These are phyloP conservation scores for Polypedilum pembai DNA, from an alignment of 1,140 invertebrate species.

Conservation along the genomic window DNA sequence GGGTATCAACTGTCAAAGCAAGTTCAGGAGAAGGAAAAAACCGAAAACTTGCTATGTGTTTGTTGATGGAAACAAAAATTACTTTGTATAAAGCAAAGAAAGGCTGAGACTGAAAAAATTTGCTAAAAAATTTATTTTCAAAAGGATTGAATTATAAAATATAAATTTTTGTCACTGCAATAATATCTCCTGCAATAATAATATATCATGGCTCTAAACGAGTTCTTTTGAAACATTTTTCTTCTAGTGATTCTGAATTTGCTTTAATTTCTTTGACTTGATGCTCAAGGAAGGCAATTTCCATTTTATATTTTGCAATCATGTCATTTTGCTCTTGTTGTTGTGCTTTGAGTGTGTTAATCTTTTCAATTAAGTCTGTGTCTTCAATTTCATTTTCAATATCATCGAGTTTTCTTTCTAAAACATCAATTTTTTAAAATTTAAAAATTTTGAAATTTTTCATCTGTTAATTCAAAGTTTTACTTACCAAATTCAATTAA, in stretches of 20 bases:
- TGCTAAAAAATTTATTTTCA: neutral
- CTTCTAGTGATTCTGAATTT: conserved; percentile 7
- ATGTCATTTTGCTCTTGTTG: neutral
- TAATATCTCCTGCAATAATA: neutral
- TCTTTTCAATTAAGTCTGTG: neutral
- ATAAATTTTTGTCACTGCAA: neutral
- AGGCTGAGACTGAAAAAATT: neutral
- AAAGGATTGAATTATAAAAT: neutral
- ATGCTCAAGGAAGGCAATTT: neutral
- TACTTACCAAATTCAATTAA: neutral
- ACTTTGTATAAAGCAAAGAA: neutral
- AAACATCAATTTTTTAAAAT: neutral
- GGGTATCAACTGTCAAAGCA: neutral
- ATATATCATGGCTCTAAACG: conserved; percentile 3
- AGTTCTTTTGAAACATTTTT: neutral
- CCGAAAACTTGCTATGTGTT: neutral
- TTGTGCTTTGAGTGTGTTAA: neutral
- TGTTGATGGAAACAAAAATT: neutral
- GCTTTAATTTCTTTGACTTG: neutral
- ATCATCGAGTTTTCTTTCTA: neutral
- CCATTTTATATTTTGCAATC: conserved; percentile 9
- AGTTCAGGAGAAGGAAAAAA: neutral
- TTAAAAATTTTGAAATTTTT: neutral
- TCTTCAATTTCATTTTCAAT: neutral
- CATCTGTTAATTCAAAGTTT: neutral